Evolutionary conservation across 2,797 vertebrate genomes (phyloP).

Genomic region (Sciurus carolinensis): DNA sequence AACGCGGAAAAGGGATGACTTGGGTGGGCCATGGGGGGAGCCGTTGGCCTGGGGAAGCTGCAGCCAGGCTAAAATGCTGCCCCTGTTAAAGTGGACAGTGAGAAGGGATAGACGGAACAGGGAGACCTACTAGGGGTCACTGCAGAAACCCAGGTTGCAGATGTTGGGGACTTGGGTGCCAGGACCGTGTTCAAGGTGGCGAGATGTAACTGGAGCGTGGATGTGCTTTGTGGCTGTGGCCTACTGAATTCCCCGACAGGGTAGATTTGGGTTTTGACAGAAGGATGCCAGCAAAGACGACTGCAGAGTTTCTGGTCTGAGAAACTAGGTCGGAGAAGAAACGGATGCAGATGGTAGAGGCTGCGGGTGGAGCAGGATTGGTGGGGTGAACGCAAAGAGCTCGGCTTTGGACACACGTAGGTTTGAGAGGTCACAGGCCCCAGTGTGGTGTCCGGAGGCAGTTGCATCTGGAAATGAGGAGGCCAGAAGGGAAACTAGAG

Average conservation of each 20-base stretch:
- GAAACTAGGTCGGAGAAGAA: neutral
- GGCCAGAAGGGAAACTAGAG: neutral
- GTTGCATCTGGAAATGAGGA: neutral
- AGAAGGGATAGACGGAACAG: neutral
- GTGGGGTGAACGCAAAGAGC: neutral
- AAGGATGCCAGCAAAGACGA: neutral
- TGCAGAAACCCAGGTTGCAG: neutral
- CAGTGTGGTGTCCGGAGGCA: neutral
- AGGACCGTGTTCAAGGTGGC: no score
- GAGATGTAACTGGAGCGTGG: neutral
- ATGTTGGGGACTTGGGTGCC: neutral
- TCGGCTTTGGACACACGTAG: neutral
- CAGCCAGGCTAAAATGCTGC: neutral
- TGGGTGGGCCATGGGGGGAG: neutral
- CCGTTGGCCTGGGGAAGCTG: neutral
- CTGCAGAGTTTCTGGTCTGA: neutral
- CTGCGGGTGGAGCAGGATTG: no score
- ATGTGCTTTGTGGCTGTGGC: neutral
- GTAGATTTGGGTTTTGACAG: neutral
- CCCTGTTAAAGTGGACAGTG: neutral
- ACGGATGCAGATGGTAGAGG: neutral
- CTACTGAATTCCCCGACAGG: neutral
- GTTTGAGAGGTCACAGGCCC: neutral
- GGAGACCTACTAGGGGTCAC: rapidly evolving
- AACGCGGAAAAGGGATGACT: neutral